phyloP scores from a whole-genome alignment of 1,140 invertebrate genomes.

The Lepidurus arcticus region DNA sequence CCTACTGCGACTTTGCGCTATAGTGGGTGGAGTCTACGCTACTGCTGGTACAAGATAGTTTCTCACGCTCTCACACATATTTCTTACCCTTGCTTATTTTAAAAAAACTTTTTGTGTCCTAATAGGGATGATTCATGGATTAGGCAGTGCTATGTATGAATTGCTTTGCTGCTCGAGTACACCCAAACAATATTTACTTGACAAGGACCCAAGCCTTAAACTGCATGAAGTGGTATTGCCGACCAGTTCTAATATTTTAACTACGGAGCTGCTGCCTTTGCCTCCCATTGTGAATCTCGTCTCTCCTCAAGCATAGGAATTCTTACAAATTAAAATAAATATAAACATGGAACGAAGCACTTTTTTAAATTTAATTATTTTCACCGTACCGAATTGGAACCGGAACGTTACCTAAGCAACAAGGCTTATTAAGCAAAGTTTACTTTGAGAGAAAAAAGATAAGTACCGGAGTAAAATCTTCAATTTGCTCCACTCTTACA shows the following conservation, averaged over 20 bases:
- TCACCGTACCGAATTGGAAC: no score
- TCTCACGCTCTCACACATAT: not conserved
- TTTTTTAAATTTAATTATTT: not conserved
- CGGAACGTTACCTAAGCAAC: no score
- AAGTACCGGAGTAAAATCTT: no score
- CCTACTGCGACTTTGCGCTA: conserved; percentile 75
- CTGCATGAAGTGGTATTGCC: not conserved
- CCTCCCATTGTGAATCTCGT: not conserved
- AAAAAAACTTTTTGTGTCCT: not conserved
- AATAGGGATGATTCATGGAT: not conserved
- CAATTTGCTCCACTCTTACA: no score
- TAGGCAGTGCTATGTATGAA: not conserved
- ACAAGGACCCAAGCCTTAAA: not conserved
- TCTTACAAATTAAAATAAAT: not conserved
- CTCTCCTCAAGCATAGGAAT: not conserved
- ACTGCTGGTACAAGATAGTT: conserved; percentile 55
- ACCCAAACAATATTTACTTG: not conserved
- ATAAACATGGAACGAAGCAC: not conserved
- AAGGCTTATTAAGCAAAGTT: no score
- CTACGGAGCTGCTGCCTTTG: not conserved
- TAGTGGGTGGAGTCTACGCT: conserved; percentile 84
- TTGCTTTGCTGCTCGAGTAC: not conserved
- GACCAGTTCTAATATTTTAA: not conserved
- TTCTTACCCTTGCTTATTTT: not conserved
- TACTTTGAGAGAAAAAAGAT: no score